Base-by-base conservation (phyloP, 2,888 invertebrate genomes). In the Zelleria hepariella region DNA sequence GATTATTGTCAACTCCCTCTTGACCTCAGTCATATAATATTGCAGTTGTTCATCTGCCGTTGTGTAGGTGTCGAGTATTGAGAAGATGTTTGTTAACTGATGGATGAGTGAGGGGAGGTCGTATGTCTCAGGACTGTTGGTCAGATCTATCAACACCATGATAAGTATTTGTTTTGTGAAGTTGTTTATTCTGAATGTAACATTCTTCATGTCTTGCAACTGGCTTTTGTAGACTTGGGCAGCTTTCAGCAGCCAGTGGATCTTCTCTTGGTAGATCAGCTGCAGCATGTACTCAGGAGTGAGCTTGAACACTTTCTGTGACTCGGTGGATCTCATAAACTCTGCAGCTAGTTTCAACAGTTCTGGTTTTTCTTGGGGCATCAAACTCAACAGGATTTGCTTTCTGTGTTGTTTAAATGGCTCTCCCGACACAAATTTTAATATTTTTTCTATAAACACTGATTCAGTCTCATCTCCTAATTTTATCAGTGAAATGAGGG, bases 201-300 rank as follows among this genome's bases (percentile, higher is more conserved):
- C 83, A 73, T 77, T 87, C 65, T 86, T 87, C 76, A 86, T 80
- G 60, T 86, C 85, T 66, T 84, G 81, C 1, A 88, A 68, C 62
- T 88, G 85, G 56, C 82, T 74, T 67, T 85, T 83, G 64, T 85
- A 84, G 27, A 88, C 80, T 66, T 86, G 77, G 5, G 82, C 82
- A 53, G 88, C 88, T 74, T 89, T 87, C 26, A 88, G 66, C 18
- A 89, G 69, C 89, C 89, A 89, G 64, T 89, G 89, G 10, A 77
- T 81, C 60, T 85, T 85, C 59, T 86, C 83, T 64, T 82, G 81
- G 65, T 89, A 89, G 63, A 86, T 87, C n/a, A 89, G 68, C 66
- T 89, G 86, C 1, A 89, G 72, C 88, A 89, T 89, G 63, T 87
- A 83, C 65, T 89, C 87, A 23, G 89, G 86, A 10, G 87, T 86